Evolutionary conservation across 2,797 vertebrate species (phyloP).

Genomic region (Borostomias antarcticus): DNA sequence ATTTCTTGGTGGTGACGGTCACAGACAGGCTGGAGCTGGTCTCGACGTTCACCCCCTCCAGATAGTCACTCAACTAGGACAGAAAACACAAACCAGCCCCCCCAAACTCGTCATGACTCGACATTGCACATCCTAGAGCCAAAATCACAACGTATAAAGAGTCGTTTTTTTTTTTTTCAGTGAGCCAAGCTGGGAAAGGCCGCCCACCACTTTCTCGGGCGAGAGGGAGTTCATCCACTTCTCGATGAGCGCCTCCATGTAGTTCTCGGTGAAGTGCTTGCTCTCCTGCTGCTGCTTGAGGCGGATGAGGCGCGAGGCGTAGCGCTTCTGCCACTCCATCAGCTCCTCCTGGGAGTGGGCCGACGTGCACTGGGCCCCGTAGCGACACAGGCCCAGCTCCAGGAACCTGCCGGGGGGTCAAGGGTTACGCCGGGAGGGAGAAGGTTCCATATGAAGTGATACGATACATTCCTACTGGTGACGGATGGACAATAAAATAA

Average conservation of each 20-base stretch:
- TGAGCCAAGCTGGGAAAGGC: too few species aligned
- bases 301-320: slow-evolving; percentile 94
- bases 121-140: too few species aligned
- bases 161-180: too few species aligned
- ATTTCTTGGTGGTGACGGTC: slow-evolving; percentile 95
- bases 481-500: too few species aligned
- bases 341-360: slow-evolving; percentile 98
- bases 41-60: slow-evolving; percentile 94
- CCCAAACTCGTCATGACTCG: neutral
- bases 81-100: neutral
- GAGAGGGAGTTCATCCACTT: slow-evolving; percentile 99
- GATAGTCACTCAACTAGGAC: slow-evolving; percentile 89
- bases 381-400: slow-evolving; percentile 97
- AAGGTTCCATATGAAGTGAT: neutral
- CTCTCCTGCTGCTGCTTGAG: slow-evolving; percentile 97
- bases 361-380: slow-evolving; percentile 97
- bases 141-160: too few species aligned
- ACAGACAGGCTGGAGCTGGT: slow-evolving; percentile 91
- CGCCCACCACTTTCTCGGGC: slow-evolving; percentile 95
- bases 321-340: slow-evolving; percentile 97
- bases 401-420: slow-evolving; percentile 81
- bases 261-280: slow-evolving; percentile 94
- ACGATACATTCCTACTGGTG: neutral
- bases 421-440: neutral
- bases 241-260: slow-evolving; percentile 98